Evolutionary conservation across 2,888 invertebrate species (phyloP).

Genomic region (Aphidius colemani): DNA sequence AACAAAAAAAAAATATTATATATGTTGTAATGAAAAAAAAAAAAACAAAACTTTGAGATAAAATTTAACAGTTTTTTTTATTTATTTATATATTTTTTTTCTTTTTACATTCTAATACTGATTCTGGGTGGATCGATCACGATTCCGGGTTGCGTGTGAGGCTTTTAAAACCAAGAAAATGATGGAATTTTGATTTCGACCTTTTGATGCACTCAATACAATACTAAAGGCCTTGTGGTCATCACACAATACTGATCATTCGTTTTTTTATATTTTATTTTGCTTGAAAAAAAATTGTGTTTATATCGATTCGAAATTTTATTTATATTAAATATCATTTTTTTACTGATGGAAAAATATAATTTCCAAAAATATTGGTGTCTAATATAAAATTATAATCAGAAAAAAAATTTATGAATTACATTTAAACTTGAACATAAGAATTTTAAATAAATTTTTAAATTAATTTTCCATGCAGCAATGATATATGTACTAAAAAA

Average conservation of each 20-base stretch:
- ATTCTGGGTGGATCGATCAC: slow-evolving; percentile 14
- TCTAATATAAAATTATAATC: too few relatives aligned
- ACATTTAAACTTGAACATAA: too few relatives aligned
- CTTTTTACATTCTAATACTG: slow-evolving; percentile 3
- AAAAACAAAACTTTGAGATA: not conserved
- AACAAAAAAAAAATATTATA: too few relatives aligned
- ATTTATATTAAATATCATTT: not conserved
- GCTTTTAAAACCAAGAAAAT: slow-evolving; percentile 5
- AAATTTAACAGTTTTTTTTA: not conserved
- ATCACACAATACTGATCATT: too few relatives aligned
- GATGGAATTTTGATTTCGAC: slow-evolving; percentile 37
- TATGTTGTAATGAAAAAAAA: not conserved
- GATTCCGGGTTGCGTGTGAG: slow-evolving; percentile 17
- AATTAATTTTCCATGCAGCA: too few relatives aligned
- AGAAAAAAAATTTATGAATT: too few relatives aligned
- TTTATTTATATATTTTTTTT: not conserved
- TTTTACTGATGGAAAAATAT: too few relatives aligned
- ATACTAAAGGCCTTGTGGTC: too few relatives aligned
- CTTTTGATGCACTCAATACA: slow-evolving; percentile 30
- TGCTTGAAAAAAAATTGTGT: not conserved
- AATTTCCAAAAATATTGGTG: too few relatives aligned
- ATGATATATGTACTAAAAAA: too few relatives aligned
- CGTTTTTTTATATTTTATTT: not conserved
- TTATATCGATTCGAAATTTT: too few relatives aligned
- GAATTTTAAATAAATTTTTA: too few relatives aligned